Conservation (phyloP, 2,113 vertebrate genomes). For the Orthonyx spaldingii region DNA sequence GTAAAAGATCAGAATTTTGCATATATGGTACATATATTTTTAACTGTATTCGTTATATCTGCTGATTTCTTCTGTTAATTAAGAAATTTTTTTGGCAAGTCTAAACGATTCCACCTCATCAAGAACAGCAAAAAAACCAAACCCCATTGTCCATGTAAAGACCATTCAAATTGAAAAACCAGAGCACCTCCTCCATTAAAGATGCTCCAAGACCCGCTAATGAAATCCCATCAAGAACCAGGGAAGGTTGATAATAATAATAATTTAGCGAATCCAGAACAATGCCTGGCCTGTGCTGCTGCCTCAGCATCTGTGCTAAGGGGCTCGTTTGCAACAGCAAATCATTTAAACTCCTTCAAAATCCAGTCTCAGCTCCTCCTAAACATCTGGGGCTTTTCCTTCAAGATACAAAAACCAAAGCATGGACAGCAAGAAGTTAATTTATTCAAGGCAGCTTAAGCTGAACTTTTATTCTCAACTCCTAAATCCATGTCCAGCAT, state of each 20-base stretch:
- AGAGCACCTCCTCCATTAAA: not conserved
- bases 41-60: not conserved
- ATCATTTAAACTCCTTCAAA: not conserved
- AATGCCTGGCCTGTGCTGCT: not conserved
- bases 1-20: not conserved
- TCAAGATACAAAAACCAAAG: not conserved
- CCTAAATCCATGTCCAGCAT: not conserved
- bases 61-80: not conserved
- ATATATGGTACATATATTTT: not conserved
- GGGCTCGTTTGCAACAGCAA: not conserved
- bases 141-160: not conserved
- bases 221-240: not conserved
- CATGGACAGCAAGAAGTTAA: not conserved
- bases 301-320: not conserved
- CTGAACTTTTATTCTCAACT: not conserved
- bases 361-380: not conserved
- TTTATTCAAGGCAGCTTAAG: not conserved
- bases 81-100: not conserved
- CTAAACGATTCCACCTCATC: not conserved
- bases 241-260: not conserved
- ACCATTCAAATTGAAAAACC: not conserved
- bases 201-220: not conserved
- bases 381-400: not conserved
- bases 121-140: not conserved
- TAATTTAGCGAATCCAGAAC: not conserved